These are phyloP conservation scores for Sycophila texana DNA, from an alignment of 2,888 invertebrate species.

Conservation along the genomic window DNA sequence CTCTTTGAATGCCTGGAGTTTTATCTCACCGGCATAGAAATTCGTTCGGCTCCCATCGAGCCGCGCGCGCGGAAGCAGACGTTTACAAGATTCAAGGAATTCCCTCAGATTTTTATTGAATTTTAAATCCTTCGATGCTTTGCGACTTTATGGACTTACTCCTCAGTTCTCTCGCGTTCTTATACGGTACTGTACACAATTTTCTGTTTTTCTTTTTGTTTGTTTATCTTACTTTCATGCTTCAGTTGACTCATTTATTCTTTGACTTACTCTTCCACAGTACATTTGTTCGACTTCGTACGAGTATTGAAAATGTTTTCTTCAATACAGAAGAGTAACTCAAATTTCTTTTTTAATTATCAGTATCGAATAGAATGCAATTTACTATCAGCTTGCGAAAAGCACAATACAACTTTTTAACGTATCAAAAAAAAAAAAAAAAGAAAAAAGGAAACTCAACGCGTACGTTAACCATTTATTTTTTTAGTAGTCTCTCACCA, in stretches of 20 bases:
- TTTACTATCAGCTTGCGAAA: too few species aligned
- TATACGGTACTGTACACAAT: not conserved
- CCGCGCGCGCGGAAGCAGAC: conserved; percentile 36
- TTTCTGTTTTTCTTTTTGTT: conserved; percentile 1
- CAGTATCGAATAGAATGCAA: too few species aligned
- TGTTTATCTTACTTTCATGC: not conserved
- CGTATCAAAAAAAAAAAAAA: too few species aligned
- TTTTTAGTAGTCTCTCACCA: too few species aligned
- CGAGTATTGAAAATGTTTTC: too few species aligned
- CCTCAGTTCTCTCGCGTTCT: not conserved
- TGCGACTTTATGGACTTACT: conserved; percentile 39
- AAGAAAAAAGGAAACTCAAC: too few species aligned
- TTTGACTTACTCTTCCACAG: not conserved
- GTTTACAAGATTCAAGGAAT: conserved; percentile 56
- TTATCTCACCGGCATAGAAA: conserved; percentile 53
- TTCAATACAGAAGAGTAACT: too few species aligned
- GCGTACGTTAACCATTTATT: too few species aligned
- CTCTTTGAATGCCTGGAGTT: conserved; percentile 50
- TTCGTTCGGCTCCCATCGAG: not conserved
- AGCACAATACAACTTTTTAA: too few species aligned
- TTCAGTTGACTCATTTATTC: not conserved
- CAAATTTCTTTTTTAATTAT: too few species aligned
- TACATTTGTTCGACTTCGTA: too few species aligned
- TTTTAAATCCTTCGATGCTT: conserved; percentile 56
- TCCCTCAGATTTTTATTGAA: conserved; percentile 57